A percentile compares a stretch with the other conserved stretches of the same genome.
These are phyloP conservation scores for Drosophila pectinifera DNA, from an alignment of 1,140 invertebrate genomes.

Conservation along the genomic window DNA sequence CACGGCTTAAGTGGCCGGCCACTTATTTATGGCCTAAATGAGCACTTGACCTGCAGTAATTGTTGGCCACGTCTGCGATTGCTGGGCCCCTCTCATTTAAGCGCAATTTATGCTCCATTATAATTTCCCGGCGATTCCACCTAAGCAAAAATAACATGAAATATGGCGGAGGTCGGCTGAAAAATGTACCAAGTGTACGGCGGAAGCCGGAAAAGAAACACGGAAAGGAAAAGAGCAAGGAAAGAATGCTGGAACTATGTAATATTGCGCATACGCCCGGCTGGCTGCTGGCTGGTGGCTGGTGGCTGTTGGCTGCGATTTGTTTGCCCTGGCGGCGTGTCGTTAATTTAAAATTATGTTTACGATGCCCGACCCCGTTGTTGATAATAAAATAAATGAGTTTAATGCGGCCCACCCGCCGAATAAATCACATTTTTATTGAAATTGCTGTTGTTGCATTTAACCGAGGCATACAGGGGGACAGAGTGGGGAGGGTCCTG, in stretches of 20 bases:
- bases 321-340: conserved; percentile 57
- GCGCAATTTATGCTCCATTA: conserved; percentile 63
- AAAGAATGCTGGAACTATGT: conserved; percentile 40
- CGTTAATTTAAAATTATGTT: conserved; percentile 69
- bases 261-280: conserved; percentile 56
- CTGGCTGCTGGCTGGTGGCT: conserved; percentile 34
- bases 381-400: conserved; percentile 68
- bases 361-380: conserved; percentile 51
- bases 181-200: conserved; percentile 26
- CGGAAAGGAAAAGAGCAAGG: conserved; percentile 2
- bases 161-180: conserved; percentile 46
- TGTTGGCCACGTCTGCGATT: conserved; percentile 39
- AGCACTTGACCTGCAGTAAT: conserved; percentile 54
- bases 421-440: conserved; percentile 65
- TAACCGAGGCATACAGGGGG: conserved; percentile 9
- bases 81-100: conserved; percentile 40
- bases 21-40: conserved; percentile 58
- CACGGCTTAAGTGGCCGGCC: conserved; percentile 48
- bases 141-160: conserved; percentile 59
- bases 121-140: conserved; percentile 51
- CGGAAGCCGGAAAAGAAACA: conserved; percentile 12
- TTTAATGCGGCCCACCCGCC: conserved; percentile 44
- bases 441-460: conserved; percentile 55
- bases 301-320: conserved; percentile 46
- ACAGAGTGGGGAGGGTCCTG: not conserved